Conservation (phyloP, 2,888 invertebrate genomes). For the Dendrolimus pini region DNA sequence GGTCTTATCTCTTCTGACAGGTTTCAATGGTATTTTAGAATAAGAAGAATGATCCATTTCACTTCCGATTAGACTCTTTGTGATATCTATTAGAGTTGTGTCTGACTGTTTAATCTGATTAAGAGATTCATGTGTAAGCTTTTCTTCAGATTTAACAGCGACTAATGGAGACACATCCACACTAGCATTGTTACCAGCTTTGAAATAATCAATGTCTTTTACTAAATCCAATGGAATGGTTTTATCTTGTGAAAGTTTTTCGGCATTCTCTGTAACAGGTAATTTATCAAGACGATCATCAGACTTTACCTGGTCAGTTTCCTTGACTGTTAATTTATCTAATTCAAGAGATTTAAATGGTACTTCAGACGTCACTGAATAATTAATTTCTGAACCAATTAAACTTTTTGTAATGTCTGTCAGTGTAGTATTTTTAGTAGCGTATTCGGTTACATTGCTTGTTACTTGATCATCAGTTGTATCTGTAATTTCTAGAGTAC, state of each 20-base stretch:
- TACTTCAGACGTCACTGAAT: not conserved
- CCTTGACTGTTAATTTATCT: not conserved
- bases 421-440: not conserved
- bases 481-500: no score
- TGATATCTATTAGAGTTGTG: conserved; percentile 21
- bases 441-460: not conserved
- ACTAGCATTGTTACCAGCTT: no score
- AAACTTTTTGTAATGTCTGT: not conserved
- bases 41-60: conserved; percentile 30
- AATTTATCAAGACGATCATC: not conserved
- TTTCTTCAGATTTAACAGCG: no score
- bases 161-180: no score
- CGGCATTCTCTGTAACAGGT: not conserved
- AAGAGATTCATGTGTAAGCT: no score
- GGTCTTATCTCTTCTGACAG: conserved; percentile 5
- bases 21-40: conserved; percentile 16
- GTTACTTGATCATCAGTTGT: not conserved
- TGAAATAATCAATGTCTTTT: no score
- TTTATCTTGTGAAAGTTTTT: no score
- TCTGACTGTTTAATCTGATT: conserved; percentile 6
- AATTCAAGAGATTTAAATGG: not conserved
- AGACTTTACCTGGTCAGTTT: not conserved
- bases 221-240: no score
- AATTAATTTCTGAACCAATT: not conserved
- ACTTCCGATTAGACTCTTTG: conserved; percentile 30